Evolutionary conservation across 1,140 invertebrate species (phyloP).

Genomic region (Nomia melanderi): DNA sequence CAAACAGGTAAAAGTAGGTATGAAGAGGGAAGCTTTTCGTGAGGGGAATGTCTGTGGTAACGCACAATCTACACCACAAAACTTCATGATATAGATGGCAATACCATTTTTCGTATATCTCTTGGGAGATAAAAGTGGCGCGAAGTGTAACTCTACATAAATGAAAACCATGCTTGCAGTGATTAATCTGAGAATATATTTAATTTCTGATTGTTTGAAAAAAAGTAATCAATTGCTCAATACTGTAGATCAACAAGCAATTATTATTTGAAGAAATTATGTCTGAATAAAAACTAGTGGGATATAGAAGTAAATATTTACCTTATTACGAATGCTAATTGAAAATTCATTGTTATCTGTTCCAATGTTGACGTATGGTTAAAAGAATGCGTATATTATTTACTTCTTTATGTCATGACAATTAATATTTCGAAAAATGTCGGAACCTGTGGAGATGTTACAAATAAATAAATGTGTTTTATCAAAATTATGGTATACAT

Average conservation of each 20-base stretch:
- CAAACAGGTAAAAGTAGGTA: too few species aligned
- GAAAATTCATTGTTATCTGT: background rate
- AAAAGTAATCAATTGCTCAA: background rate
- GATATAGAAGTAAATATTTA: background rate
- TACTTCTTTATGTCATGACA: slow-evolving; percentile 1
- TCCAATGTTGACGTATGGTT: background rate
- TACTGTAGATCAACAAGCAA: background rate
- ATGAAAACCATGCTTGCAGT: too few species aligned
- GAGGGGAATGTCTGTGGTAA: too few species aligned
- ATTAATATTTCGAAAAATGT: slow-evolving; percentile 36
- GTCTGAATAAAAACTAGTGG: background rate
- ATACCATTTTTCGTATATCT: too few species aligned
- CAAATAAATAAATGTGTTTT: slow-evolving; percentile 50
- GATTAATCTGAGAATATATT: too few species aligned
- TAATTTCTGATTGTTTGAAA: background rate
- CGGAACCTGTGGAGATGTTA: slow-evolving; percentile 17
- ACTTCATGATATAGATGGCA: too few species aligned
- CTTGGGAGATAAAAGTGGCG: too few species aligned
- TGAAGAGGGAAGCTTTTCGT: too few species aligned
- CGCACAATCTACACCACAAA: too few species aligned
- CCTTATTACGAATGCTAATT: background rate
- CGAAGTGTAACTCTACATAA: too few species aligned
- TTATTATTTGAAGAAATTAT: background rate
- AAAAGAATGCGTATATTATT: background rate
- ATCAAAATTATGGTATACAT: slow-evolving; percentile 59